phyloP scores from a whole-genome alignment of 1,140 invertebrate species.

The Antheraea pernyi region DNA sequence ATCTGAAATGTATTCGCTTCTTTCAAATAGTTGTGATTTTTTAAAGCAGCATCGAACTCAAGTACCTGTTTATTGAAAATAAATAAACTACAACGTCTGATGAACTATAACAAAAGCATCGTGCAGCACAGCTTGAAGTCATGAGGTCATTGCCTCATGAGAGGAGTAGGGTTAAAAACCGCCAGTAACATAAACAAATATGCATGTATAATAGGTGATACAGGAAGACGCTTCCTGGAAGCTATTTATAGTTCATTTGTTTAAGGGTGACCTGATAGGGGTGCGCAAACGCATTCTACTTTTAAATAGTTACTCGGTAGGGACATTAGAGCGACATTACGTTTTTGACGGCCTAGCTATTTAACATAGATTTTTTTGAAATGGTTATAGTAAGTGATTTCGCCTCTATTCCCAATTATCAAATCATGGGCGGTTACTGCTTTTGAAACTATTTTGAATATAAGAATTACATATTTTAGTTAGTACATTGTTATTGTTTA shows the following conservation, averaged over 20 bases:
- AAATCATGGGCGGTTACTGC: too few species aligned
- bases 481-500: too few species aligned
- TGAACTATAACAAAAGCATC: neutral
- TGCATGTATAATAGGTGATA: conserved; percentile 33
- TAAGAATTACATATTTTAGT: too few species aligned
- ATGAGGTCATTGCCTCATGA: conserved; percentile 16
- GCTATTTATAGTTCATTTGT: conserved; percentile 42
- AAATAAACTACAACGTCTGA: neutral
- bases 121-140: neutral
- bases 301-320: neutral
- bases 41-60: neutral
- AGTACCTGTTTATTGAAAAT: neutral
- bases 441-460: too few species aligned
- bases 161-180: conserved; percentile 34
- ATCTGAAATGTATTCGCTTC: too few species aligned
- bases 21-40: too few species aligned
- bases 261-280: conserved; percentile 28
- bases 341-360: too few species aligned
- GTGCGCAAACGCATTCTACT: conserved; percentile 23
- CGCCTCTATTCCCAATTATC: too few species aligned
- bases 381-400: too few species aligned
- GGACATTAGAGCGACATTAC: too few species aligned
- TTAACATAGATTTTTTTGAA: too few species aligned
- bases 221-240: conserved; percentile 41
- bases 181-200: conserved; percentile 50